Base-by-base conservation (phyloP, 2,113 vertebrate genomes). In the Dermatemys mawii region DNA sequence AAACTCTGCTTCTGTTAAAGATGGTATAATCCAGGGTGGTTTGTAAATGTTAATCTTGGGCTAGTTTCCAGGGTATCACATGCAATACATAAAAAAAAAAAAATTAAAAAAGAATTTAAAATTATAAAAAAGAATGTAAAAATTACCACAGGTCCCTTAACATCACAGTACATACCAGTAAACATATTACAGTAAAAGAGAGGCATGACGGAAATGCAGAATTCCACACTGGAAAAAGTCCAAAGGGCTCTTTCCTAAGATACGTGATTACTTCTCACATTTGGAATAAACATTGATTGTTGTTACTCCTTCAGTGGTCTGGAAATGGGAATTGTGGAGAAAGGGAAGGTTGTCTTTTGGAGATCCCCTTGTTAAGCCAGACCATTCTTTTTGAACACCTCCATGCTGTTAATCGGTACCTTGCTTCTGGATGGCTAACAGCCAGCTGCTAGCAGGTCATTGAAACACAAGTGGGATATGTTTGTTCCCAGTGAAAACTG, bases 1-100 rank as follows among this genome's bases (percentile, higher is more conserved):
- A 46, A 55, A 48, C 19, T 5, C 16, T 81, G 8, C 3, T 73
- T 94, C 41, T 85, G 63, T 82, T 93, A 94, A 92, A 95, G 88
- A 84, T 90, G 67, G 50, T 98, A 98, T 98, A 98, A 97, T 98
- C 90, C 93, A 96, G 44, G 79, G 86, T 90, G 91, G 81, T 91
- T 95, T 95, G 94, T 96, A 95, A 95, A 94, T 95, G 92, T 55
- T 81, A 92, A 94, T 87, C 94, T 89, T 46, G 53, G 87, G 73
- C 78, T 91, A 76, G 82, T 94, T 88, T 92, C 88, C 83, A 93
- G 92, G 51, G 94, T 93, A 19, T 97, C 84, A 97, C 96, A 98
- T 98, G 97, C 98, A 98, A 46, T 95, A 96, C 81, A 84, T 84
- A 78, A 92, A 90, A 46, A 83, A 90, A 38, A 95, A 73, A 54